Evolutionary conservation across 2,888 invertebrate species (phyloP).

Genomic region (Sinohyriopsis cumingii): DNA sequence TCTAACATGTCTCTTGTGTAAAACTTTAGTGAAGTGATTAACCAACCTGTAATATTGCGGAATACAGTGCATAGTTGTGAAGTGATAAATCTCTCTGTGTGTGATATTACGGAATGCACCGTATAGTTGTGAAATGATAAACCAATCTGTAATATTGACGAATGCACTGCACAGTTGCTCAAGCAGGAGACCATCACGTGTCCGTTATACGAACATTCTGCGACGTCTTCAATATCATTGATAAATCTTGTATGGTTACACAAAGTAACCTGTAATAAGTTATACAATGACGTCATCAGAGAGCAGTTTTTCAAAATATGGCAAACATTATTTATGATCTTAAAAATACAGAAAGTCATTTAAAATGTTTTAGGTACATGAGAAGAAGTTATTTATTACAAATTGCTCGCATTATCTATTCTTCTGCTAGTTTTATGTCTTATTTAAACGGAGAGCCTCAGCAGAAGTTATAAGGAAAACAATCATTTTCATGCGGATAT

Average conservation of each 20-base stretch:
- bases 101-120: slow-evolving; percentile 38
- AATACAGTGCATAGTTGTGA: slow-evolving; percentile 52
- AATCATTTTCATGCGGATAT: too few species aligned
- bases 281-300: neutral
- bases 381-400: too few species aligned
- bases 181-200: slow-evolving; percentile 53
- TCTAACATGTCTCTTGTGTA: too few species aligned
- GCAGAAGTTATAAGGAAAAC: too few species aligned
- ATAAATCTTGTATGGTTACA: slow-evolving; percentile 8
- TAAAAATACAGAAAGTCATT: too few species aligned
- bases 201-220: neutral
- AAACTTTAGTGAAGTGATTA: too few species aligned
- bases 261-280: slow-evolving; percentile 16
- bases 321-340: too few species aligned
- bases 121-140: slow-evolving; percentile 11
- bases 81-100: slow-evolving; percentile 45
- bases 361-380: too few species aligned
- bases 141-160: slow-evolving; percentile 43
- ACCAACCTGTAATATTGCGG: slow-evolving; percentile 36
- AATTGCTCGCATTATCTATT: too few species aligned
- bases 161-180: slow-evolving; percentile 57
- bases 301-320: too few species aligned
- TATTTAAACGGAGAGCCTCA: too few species aligned
- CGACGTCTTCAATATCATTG: slow-evolving; percentile 9
- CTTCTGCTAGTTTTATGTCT: too few species aligned